Conservation (phyloP, 2,113 vertebrate genomes). For the Thamnaconus septentrionalis region DNA sequence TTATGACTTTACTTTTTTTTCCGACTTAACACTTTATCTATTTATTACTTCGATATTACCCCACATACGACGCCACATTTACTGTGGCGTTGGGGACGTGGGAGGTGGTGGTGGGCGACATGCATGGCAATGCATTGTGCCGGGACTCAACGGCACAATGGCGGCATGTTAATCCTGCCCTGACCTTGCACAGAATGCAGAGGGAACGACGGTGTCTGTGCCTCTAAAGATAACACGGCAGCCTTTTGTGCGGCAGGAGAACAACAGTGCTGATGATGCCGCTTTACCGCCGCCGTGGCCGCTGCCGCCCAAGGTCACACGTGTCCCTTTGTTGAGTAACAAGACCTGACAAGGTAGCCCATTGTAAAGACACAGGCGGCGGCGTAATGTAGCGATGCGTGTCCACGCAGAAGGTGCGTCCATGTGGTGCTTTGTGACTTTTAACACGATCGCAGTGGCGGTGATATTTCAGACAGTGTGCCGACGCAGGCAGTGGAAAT, state of each 20-base stretch:
- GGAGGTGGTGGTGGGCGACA: slow-evolving; percentile 9
- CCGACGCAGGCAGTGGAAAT: too few species aligned
- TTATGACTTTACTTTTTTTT: too few species aligned
- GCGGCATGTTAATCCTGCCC: slow-evolving; percentile 61
- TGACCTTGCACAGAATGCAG: slow-evolving; percentile 65
- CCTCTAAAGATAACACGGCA: slow-evolving; percentile 64
- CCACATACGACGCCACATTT: not conserved
- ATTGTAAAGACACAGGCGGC: slow-evolving; percentile 37
- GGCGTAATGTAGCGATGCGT: slow-evolving; percentile 22
- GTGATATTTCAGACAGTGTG: too few species aligned
- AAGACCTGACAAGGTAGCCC: slow-evolving; percentile 52
- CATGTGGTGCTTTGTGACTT: not conserved
- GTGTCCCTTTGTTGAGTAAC: slow-evolving; percentile 57
- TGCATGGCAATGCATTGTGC: slow-evolving; percentile 54
- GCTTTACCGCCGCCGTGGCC: slow-evolving; percentile 46
- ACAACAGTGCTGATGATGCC: slow-evolving; percentile 68
- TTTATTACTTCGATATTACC: too few species aligned
- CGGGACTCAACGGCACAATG: slow-evolving; percentile 57
- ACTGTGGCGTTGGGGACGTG: not conserved
- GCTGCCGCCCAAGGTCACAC: slow-evolving; percentile 51
- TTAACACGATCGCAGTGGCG: too few species aligned
- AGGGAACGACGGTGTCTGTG: slow-evolving; percentile 53
- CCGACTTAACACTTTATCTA: too few species aligned
- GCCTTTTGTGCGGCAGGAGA: slow-evolving; percentile 62
- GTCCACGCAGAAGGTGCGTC: slow-evolving; percentile 1